These are phyloP conservation scores for Lochmaea crataegi DNA, from an alignment of 2,888 invertebrate genomes.

Conservation along the genomic window DNA sequence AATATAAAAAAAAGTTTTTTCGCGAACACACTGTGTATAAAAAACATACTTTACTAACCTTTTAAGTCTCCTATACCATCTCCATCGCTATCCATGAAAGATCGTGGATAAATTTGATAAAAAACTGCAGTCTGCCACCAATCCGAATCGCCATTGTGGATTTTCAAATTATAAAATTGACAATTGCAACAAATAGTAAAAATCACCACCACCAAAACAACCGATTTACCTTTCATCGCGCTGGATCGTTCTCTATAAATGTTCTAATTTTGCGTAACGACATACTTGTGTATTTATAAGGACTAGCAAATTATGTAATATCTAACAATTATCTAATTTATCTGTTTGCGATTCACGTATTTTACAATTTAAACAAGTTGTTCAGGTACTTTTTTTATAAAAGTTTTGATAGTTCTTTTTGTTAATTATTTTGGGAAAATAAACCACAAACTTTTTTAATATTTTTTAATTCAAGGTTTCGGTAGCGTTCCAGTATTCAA, in stretches of 20 bases:
- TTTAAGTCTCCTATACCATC: conserved; percentile 90
- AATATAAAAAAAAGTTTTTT: no score
- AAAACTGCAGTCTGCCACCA: conserved; percentile 88
- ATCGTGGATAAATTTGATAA: conserved; percentile 89
- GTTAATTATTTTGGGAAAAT: no score
- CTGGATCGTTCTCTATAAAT: neutral
- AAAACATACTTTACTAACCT: conserved; percentile 65
- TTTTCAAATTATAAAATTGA: neutral
- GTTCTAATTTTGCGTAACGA: neutral
- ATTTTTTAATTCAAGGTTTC: no score
- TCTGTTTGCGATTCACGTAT: neutral
- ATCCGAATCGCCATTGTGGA: conserved; percentile 60
- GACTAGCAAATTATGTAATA: neutral
- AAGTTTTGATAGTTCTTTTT: no score
- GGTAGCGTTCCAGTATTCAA: no score
- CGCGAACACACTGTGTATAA: neutral
- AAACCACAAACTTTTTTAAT: no score
- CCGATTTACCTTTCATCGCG: neutral
- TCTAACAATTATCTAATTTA: neutral
- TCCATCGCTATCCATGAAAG: conserved; percentile 85
- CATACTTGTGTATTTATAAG: neutral
- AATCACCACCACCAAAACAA: neutral
- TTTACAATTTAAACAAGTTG: neutral
- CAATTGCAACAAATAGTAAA: neutral
- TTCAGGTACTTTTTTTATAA: no score